Evolutionary conservation across 2,797 vertebrate genomes (phyloP), one percentile per base, ranked within the genome.

Genomic region (Glyptemys insculpta): DNA sequence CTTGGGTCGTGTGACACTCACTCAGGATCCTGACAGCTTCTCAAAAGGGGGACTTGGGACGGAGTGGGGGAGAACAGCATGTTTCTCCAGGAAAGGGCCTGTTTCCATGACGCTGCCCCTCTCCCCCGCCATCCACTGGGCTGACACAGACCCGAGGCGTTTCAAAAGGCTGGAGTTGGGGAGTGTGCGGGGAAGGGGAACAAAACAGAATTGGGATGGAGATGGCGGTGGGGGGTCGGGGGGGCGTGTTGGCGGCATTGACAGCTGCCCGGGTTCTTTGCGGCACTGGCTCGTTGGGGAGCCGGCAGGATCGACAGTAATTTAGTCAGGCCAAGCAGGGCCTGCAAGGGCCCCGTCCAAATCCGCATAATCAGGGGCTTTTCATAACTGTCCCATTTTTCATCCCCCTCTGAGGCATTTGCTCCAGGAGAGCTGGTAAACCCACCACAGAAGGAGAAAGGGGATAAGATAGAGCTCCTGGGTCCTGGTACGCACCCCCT

Each of bases 1-100:
- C 98, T 84, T 97, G 99, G 99, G 99, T 99, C 99, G 98, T 99
- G 99, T 99, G 99, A 99, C 98, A 99, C 99, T 99, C 98, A 98
- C 99, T 99, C 98, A 98, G 99, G 98, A 98, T 98, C 96, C 98
- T 99, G 99, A 99, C 99, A 99, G 99, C 98, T 99, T 98, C 98
- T 99, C 99, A 99, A 99, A 99, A 98, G 98, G 98, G 98, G 99
- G 98, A 98, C 68, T 56, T 52, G 49, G 97, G 96, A 95, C 11
- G 0, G 83, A 98, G 98, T 72, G 97, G 99, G 98, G 98, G 88
- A 82, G 98, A 97, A 99, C 98, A 99, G 98, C 98, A 98, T 99
- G 99, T 99, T 99, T 99, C 99, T 98, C 96, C 98, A 98, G 98
- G 98, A 98, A 99, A 98, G 98, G 91, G 97, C 98, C 96, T 96